Conservation (phyloP, 2,888 invertebrate species). For the Heliothis peltigera region DNA sequence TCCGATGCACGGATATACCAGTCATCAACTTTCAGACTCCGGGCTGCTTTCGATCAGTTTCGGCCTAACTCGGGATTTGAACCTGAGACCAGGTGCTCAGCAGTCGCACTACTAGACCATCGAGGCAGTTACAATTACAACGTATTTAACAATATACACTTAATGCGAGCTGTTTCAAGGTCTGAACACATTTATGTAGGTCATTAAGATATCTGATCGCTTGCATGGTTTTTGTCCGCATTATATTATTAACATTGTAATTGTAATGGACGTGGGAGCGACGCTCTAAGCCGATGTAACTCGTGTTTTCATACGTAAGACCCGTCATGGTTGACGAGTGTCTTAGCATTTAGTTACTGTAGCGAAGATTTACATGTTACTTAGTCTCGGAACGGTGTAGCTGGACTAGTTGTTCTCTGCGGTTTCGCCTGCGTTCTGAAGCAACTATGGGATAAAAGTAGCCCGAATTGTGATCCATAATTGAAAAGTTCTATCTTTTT, state of each 20-base stretch:
- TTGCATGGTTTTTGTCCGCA: slow-evolving; percentile 68
- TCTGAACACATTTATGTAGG: slow-evolving; percentile 69
- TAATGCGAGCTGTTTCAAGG: slow-evolving; percentile 64
- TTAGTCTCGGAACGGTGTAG: neutral
- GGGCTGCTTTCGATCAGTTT: too few relatives aligned
- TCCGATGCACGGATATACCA: too few relatives aligned
- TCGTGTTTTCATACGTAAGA: slow-evolving; percentile 46
- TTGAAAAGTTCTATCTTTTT: too few relatives aligned
- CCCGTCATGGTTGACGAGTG: slow-evolving; percentile 38
- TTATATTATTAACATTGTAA: slow-evolving; percentile 57
- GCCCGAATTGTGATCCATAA: too few relatives aligned
- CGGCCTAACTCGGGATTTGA: too few relatives aligned
- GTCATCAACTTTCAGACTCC: too few relatives aligned
- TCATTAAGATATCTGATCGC: slow-evolving; percentile 67
- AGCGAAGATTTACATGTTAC: neutral
- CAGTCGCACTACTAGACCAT: too few relatives aligned
- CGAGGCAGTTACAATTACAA: too few relatives aligned
- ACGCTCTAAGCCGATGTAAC: slow-evolving; percentile 51
- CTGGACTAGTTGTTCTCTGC: too few relatives aligned
- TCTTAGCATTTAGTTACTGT: neutral
- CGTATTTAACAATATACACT: slow-evolving; percentile 43
- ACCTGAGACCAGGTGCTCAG: too few relatives aligned
- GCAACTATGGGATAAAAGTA: too few relatives aligned
- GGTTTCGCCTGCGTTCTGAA: too few relatives aligned
- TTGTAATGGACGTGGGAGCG: slow-evolving; percentile 69